Conservation (phyloP, 2,888 invertebrate species). For the Incurvaria masculella region DNA sequence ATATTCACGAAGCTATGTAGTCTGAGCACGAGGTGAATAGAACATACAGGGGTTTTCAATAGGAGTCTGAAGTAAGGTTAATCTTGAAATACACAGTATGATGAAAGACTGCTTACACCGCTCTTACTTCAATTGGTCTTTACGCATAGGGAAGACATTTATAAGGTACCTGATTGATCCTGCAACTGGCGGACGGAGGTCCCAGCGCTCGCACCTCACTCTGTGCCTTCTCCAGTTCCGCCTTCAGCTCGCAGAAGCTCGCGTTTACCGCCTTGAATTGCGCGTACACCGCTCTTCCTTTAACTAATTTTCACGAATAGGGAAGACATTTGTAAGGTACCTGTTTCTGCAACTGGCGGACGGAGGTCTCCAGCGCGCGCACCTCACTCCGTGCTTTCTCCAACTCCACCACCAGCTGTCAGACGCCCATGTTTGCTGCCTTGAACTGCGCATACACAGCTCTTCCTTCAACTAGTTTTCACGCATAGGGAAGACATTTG, state of each 20-base stretch:
- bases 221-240: constrained; percentile 29
- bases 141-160: not conserved
- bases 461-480: not conserved
- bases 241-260: constrained; percentile 28
- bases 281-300: not conserved
- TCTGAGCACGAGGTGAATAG: no score
- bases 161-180: constrained; percentile 30
- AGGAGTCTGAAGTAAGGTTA: no score
- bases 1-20: no score
- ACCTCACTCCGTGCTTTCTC: constrained; percentile 27
- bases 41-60: no score
- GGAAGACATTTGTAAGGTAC: constrained; percentile 18
- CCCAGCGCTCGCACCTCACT: constrained; percentile 25
- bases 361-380: constrained; percentile 28
- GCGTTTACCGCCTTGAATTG: constrained; percentile 31
- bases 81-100: no score
- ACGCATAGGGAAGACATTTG: not conserved
- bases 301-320: not conserved
- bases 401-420: constrained; percentile 30
- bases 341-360: constrained; percentile 33
- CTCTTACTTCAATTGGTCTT: not conserved
- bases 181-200: constrained; percentile 30
- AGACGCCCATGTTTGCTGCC: constrained; percentile 25
- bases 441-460: constrained; percentile 28
- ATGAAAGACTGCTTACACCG: constrained; percentile 1